Percentiles rank a stretch among this genome's conserved stretches.
phyloP scores from a whole-genome alignment of 2,797 vertebrate species.

The Poecilia wingei region DNA sequence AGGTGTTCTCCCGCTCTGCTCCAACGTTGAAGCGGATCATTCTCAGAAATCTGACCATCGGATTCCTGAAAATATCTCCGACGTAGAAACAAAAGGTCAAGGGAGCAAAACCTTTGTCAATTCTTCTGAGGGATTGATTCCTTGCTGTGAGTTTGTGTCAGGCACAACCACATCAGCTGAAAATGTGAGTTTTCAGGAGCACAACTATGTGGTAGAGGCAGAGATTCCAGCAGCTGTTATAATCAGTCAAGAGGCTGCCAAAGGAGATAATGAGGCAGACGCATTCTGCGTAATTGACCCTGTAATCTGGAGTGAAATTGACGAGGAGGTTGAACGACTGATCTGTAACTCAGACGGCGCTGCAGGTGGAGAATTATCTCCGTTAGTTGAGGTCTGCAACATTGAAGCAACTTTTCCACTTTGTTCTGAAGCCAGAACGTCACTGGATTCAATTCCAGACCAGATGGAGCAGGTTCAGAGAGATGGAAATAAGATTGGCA shows the following conservation, averaged over 20 bases:
- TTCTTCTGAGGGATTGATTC: slow-evolving; percentile 40
- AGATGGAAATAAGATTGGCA: slow-evolving; percentile 38
- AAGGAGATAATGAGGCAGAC: slow-evolving; percentile 68
- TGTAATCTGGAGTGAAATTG: slow-evolving; percentile 63
- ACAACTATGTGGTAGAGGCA: slow-evolving; percentile 43
- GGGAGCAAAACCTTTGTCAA: slow-evolving; percentile 20
- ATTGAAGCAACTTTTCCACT: slow-evolving; percentile 29
- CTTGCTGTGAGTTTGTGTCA: slow-evolving; percentile 41
- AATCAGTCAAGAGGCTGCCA: slow-evolving; percentile 60
- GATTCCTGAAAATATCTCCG: slow-evolving; percentile 40
- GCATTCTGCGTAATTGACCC: slow-evolving; percentile 69
- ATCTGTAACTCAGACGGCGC: slow-evolving; percentile 27
- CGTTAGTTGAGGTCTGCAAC: slow-evolving; percentile 33
- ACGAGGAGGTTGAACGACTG: slow-evolving; percentile 45
- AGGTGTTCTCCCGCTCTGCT: slow-evolving; percentile 34
- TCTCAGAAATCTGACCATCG: slow-evolving; percentile 43
- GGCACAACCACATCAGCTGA: slow-evolving; percentile 36
- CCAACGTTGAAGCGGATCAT: slow-evolving; percentile 28
- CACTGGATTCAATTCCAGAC: slow-evolving; percentile 23
- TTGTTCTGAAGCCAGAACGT: slow-evolving; percentile 8
- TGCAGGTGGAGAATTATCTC: slow-evolving; percentile 54
- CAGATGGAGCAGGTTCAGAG: slow-evolving; percentile 17
- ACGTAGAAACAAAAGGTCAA: slow-evolving; percentile 52
- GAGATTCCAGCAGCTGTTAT: slow-evolving; percentile 48
- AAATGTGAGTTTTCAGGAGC: slow-evolving; percentile 29